Conservation (phyloP, 2,113 vertebrate species). For the Pseudopodoces humilis region DNA sequence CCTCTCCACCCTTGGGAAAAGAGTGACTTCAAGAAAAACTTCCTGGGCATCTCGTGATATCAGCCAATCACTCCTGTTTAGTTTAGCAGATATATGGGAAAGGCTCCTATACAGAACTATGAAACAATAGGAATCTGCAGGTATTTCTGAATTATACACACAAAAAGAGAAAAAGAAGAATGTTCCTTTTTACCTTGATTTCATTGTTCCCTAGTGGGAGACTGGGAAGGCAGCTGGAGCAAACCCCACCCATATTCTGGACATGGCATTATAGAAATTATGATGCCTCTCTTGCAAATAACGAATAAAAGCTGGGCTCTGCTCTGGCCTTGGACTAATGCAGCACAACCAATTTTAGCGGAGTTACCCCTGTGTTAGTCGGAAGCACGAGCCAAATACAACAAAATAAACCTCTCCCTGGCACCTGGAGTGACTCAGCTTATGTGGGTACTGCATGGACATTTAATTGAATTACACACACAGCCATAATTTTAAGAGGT, state of each 20-base stretch:
- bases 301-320: neutral
- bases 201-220: neutral
- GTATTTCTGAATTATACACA: neutral
- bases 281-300: neutral
- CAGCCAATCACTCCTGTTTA: neutral
- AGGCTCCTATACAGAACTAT: neutral
- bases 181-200: neutral
- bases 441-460: neutral
- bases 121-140: neutral
- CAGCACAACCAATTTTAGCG: neutral
- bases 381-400: neutral
- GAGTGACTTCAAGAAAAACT: neutral
- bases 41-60: neutral
- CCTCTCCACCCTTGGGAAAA: neutral
- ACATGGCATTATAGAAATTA: neutral
- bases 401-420: neutral
- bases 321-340: neutral
- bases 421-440: conserved; percentile 3
- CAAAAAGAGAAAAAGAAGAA: neutral
- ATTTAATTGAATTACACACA: neutral
- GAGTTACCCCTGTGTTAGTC: neutral
- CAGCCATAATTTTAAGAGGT: neutral
- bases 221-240: neutral
- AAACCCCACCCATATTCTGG: neutral
- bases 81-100: neutral